These are phyloP conservation scores for Azemiops feae DNA, from an alignment of 2,113 vertebrate genomes.

Conservation along the genomic window DNA sequence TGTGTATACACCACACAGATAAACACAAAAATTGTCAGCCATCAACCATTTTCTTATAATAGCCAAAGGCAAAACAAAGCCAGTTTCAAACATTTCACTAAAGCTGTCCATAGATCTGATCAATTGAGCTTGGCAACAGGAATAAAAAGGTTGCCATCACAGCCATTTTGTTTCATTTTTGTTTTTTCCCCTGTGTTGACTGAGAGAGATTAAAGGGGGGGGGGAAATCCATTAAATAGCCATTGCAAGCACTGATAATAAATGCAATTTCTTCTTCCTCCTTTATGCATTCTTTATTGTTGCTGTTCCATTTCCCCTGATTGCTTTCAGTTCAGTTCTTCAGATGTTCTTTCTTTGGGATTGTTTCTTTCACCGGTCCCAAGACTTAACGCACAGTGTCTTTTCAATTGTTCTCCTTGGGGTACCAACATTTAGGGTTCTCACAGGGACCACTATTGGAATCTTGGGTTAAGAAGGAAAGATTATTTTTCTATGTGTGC, in stretches of 20 bases:
- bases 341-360: neutral
- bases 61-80: conserved; percentile 15
- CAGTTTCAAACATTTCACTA: conserved; percentile 23
- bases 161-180: conserved; percentile 9
- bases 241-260: conserved; percentile 17
- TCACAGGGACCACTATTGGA: neutral
- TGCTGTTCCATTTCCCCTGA: neutral
- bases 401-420: neutral
- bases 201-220: neutral
- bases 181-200: neutral
- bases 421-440: neutral
- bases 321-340: neutral
- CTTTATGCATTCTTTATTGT: neutral
- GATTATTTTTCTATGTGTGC: neutral
- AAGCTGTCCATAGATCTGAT: conserved; percentile 5
- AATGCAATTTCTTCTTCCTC: neutral
- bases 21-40: neutral
- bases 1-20: neutral
- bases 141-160: conserved; percentile 16
- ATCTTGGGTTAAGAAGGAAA: neutral
- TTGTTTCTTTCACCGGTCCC: neutral
- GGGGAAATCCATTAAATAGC: neutral
- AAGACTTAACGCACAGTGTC: neutral
- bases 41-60: neutral
- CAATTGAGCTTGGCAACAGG: conserved; percentile 9